Evolutionary conservation across 2,113 vertebrate genomes (phyloP), one percentile per base, ranked within the genome.

Genomic region (Hippotragus niger): DNA sequence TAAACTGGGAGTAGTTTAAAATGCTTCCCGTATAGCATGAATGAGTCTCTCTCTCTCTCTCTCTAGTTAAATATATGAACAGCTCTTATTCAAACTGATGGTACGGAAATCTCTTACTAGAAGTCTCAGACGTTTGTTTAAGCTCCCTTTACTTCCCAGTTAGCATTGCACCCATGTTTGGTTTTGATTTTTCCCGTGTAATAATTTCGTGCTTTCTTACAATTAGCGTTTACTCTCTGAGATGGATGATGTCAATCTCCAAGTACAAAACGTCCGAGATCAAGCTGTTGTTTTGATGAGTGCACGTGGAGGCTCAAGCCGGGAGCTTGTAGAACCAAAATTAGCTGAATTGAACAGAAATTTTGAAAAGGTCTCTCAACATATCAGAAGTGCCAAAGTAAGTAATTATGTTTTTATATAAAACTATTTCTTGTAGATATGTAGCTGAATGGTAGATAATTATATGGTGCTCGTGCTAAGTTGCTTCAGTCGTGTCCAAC

Each of bases 331-430:
- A 76, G 99, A 99, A 91, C 99, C 99, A 36, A 99, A 99, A 95
- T 98, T 99, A 96, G 98, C 99, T 2, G 99, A 99, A 82, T 98
- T 99, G 89, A 99, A 99, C 97, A 99, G 99, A 62, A 99, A 99
- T 98, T 99, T 99, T 87, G 99, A 99, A 96, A 99, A 99, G 97
- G 99, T 99, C 29, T 99, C 99, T 88, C 99, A 99, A 64, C 99
- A 99, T 98, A 99, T 99, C 98, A 99, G 98, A 98, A 99, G 99
- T 21, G 99, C 99, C 60, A 99, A 99, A 98, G 99, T 99, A 97
- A 99, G 98, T 94, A 74, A 53, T 85, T 40, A 4, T 31, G 36
- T 67, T 93, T 95, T 90, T 74, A 40, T 64, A 55, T 21, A 78
- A 78, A 50, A 71, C 9, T 16, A 3, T 81, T 96, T 81, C 23